Base-by-base conservation (phyloP, 2,797 vertebrate species). In the Ptychobarbus kaznakovi region DNA sequence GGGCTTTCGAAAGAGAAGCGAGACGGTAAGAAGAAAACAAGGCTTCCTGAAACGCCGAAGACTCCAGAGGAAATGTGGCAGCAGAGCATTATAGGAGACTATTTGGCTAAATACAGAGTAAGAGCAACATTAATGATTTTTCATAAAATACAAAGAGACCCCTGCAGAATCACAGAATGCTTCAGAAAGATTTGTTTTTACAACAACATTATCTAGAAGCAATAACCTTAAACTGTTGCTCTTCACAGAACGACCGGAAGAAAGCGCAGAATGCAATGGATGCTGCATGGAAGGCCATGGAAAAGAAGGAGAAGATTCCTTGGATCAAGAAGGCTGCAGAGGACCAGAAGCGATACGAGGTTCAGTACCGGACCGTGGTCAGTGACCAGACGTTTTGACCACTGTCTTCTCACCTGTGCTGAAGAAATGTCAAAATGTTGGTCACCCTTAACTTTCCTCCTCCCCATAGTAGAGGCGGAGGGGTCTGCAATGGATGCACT, bases 271-370 rank as follows among this genome's bases (percentile, higher is more conserved):
- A 76, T 0, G 94, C 93, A 0, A 95, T 96, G 93, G 95, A 95
- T 77, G 90, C 93, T 0, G 91, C 95, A 1, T 96, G 96, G 96
- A 95, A 94, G 88, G 92, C 93, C 0, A 95, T 96, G 95, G 96
- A 96, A 87, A 96, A 96, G 91, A 96, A 96, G 84, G 95, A 96
- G 92, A 96, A 96, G 89, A 96, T 96, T 49, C 92, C 93, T 0
- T 96, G 96, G 96, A 96, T 96, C 89, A 96, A 96, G 89, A 96
- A 95, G 82, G 96, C 96, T 0, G 95, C 96, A 0, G 95, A 96
- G 90, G 95, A 96, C 90, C 96, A 96, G 95, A 96, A 96, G 87
- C 90, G 96, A 92, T 96, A 96, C 82, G 95, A 96, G 95, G 95
- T 96, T 92, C 88, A 93, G 91, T 93, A 91, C 91, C 89, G 73